These are phyloP conservation scores for Zoanthus gigantus DNA, from an alignment of 92 coral and sea anemone genomes.

Conservation along the genomic window DNA sequence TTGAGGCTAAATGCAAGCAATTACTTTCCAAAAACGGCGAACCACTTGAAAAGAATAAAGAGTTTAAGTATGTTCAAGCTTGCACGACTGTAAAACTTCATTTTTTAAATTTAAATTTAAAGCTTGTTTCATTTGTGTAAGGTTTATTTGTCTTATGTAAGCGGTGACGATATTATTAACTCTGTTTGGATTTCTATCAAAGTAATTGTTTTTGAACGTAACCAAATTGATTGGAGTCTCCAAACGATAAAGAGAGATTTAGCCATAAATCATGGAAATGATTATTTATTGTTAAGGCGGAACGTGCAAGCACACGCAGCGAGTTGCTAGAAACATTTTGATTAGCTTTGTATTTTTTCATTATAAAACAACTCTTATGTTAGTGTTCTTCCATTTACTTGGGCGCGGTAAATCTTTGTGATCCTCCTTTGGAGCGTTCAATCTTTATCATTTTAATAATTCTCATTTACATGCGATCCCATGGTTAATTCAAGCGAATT, in stretches of 20 bases:
- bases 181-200: not conserved
- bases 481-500: not conserved
- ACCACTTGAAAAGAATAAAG: not conserved
- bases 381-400: conserved; percentile 7
- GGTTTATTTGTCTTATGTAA: not conserved
- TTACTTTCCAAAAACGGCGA: not conserved
- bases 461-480: conserved; percentile 25
- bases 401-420: conserved; percentile 37
- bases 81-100: not conserved
- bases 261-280: not conserved
- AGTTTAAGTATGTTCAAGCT: not conserved
- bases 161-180: not conserved
- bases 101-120: not conserved
- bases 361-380: conserved; percentile 17
- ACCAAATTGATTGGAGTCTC: not conserved
- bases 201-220: conserved; percentile 6
- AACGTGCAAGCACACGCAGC: not conserved
- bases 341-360: conserved; percentile 18
- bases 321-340: conserved; percentile 15
- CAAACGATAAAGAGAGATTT: not conserved
- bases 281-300: not conserved
- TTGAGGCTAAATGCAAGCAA: not conserved
- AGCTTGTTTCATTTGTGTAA: not conserved
- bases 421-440: conserved; percentile 17
- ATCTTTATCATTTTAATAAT: conserved; percentile 21